Conservation (phyloP, 2,797 vertebrate genomes). For the Nyctibius grandis region DNA sequence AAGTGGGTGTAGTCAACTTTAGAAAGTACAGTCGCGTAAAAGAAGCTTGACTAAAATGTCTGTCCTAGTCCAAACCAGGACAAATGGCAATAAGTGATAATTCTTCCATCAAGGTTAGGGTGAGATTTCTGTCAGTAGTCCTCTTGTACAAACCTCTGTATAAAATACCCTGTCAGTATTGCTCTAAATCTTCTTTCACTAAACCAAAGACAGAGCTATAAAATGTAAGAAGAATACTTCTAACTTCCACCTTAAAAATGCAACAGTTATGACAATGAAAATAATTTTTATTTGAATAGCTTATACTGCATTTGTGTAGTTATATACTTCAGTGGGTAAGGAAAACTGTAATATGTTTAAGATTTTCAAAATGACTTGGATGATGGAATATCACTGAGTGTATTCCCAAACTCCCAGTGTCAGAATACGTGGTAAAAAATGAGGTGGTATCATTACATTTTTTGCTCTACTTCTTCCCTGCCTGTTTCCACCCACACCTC, state of each 20-base stretch:
- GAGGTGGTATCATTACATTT: not conserved
- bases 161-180: not conserved
- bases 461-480: not conserved
- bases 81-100: not conserved
- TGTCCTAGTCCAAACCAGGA: too few species aligned
- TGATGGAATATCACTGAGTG: not conserved
- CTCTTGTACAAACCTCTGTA: not conserved
- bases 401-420: not conserved
- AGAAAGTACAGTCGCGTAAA: too few species aligned
- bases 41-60: too few species aligned
- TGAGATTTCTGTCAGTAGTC: not conserved
- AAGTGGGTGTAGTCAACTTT: too few species aligned
- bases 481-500: not conserved
- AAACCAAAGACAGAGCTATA: not conserved
- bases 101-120: not conserved
- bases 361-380: not conserved
- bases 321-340: not conserved
- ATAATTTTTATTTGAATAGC: not conserved
- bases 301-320: not conserved
- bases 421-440: not conserved
- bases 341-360: not conserved
- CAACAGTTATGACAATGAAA: not conserved
- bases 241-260: not conserved
- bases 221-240: not conserved
- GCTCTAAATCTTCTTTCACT: not conserved